Evolutionary conservation across 2,888 invertebrate species (phyloP).

Genomic region (Andrena flavipes): DNA sequence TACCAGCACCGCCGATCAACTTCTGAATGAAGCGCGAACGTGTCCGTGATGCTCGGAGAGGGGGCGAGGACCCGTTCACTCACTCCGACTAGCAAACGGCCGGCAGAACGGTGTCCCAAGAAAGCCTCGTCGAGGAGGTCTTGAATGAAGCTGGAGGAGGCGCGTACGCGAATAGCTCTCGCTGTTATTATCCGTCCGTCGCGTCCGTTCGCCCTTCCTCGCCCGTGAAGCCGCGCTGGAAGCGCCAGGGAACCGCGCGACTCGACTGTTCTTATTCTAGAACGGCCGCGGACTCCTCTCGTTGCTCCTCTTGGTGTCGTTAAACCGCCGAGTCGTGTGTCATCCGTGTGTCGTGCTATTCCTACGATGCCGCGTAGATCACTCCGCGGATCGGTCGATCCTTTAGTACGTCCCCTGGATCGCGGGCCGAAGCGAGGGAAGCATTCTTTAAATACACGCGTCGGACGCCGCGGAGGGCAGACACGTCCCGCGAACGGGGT

Average conservation of each 20-base stretch:
- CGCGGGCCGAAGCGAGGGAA: background rate
- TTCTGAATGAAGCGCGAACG: conserved; percentile 22
- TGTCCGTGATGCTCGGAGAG: background rate
- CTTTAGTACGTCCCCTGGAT: conserved; percentile 52
- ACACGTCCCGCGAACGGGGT: too few relatives aligned
- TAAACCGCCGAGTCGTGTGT: conserved; percentile 72
- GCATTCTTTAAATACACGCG: conserved; percentile 45
- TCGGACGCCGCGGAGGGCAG: conserved; percentile 3
- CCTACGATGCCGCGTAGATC: conserved; percentile 31
- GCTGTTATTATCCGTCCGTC: conserved; percentile 43
- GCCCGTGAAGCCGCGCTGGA: conserved; percentile 6
- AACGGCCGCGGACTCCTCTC: conserved; percentile 63
- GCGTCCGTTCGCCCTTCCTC: conserved; percentile 14
- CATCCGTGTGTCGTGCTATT: conserved; percentile 58
- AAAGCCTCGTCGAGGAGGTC: conserved; percentile 29
- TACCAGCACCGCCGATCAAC: background rate
- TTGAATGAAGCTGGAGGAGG: conserved; percentile 51
- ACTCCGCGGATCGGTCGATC: conserved; percentile 34
- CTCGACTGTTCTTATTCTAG: conserved; percentile 71
- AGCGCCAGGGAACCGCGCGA: conserved; percentile 23
- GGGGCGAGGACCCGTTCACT: background rate
- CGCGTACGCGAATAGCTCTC: conserved; percentile 48
- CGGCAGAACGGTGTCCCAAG: background rate
- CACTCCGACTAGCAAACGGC: background rate
- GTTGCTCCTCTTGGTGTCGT: conserved; percentile 74